These are phyloP conservation scores for Aphelenchoides avenae DNA, from an alignment of 1,140 invertebrate species.

Conservation along the genomic window DNA sequence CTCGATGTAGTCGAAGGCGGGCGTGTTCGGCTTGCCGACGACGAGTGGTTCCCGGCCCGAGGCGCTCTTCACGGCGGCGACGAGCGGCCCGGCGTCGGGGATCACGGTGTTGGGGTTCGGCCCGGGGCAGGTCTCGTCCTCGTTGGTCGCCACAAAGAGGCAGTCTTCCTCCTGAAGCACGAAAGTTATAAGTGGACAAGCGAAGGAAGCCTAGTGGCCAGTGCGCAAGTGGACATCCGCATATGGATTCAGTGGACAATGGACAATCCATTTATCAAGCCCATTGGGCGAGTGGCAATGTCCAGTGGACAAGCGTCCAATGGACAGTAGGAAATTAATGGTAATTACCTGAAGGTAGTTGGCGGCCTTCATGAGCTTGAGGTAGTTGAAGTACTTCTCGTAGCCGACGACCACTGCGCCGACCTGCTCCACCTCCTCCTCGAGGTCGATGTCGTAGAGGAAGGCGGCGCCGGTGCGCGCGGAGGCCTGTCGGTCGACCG, in stretches of 20 bases:
- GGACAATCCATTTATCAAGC: too few relatives aligned
- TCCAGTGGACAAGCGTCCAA: too few relatives aligned
- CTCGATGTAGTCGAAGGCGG: conserved; percentile 65
- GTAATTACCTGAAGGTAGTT: conserved; percentile 69
- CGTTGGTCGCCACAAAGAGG: conserved; percentile 85
- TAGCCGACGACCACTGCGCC: conserved; percentile 90
- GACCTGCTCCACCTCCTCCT: conserved; percentile 65
- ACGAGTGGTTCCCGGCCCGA: conserved; percentile 73
- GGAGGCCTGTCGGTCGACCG: conserved; percentile 39
- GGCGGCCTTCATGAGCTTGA: conserved; percentile 82
- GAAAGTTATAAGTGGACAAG: too few relatives aligned
- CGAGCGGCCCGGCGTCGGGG: conserved; percentile 78
- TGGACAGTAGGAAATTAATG: too few relatives aligned
- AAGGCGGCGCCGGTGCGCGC: conserved; percentile 43
- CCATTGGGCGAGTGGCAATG: too few relatives aligned
- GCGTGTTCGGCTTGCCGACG: conserved; percentile 76
- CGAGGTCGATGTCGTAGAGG: conserved; percentile 56
- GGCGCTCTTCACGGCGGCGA: conserved; percentile 75
- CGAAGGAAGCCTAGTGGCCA: too few relatives aligned
- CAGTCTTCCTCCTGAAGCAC: conserved; percentile 66
- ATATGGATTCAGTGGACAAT: too few relatives aligned
- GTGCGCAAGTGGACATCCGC: too few relatives aligned
- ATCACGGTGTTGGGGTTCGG: conserved; percentile 62
- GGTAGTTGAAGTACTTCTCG: conserved; percentile 83
- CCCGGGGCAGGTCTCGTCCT: conserved; percentile 75